These are phyloP conservation scores for Drosophila lacteicornis DNA, from an alignment of 1,140 invertebrate genomes.

Conservation along the genomic window DNA sequence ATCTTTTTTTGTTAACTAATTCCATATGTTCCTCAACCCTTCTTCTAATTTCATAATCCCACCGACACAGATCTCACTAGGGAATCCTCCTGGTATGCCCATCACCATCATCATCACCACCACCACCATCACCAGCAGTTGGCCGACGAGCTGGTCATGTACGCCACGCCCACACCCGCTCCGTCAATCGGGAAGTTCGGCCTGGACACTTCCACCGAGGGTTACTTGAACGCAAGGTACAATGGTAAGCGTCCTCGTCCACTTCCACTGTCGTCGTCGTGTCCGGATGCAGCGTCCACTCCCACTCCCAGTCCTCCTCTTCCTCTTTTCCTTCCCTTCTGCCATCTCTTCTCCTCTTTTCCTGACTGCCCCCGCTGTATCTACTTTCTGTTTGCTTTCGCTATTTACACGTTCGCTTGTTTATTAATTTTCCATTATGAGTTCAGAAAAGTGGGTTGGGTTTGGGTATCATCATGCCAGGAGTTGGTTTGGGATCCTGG, in stretches of 20 bases:
- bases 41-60: background rate
- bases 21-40: background rate
- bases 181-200: conserved; percentile 79
- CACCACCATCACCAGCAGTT: conserved; percentile 73
- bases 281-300: conserved; percentile 52
- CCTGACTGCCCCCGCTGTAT: conserved; percentile 1
- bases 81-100: conserved; percentile 82
- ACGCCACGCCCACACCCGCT: conserved; percentile 69
- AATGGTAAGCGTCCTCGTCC: conserved; percentile 81
- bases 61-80: conserved; percentile 63
- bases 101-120: conserved; percentile 75
- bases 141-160: conserved; percentile 79
- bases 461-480: conserved; percentile 3
- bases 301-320: background rate
- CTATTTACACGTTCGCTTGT: conserved; percentile 73
- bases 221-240: conserved; percentile 84
- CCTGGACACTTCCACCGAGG: conserved; percentile 80
- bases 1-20: background rate
- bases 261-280: conserved; percentile 11
- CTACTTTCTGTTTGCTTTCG: conserved; percentile 63
- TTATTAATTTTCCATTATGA: conserved; percentile 79
- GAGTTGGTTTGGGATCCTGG: background rate
- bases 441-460: conserved; percentile 44
- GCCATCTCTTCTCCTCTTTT: background rate
- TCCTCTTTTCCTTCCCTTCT: background rate